Evolutionary conservation across 2,888 invertebrate species (phyloP).

Genomic region (Eupithecia insigniata): DNA sequence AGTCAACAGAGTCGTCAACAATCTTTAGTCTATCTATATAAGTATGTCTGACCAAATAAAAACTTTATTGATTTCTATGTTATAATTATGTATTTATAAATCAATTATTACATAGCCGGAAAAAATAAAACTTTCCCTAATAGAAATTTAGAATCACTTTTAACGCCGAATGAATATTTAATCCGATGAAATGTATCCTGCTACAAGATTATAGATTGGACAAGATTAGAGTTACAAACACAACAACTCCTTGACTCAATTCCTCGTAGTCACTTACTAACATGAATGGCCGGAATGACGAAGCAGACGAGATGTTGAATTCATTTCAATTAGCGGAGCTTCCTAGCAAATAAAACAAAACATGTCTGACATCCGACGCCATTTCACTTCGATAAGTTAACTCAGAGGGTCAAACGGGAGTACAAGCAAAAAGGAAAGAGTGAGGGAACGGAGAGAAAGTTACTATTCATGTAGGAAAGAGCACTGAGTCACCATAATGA

Average conservation of each 20-base stretch:
- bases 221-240: constrained; percentile 19
- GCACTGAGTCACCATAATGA: constrained; percentile 2
- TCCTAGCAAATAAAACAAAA: constrained; percentile 63
- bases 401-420: constrained; percentile 61
- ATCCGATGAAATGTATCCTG: constrained; percentile 14
- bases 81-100: neutral
- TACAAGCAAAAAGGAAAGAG: constrained; percentile 66
- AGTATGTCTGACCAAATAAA: neutral
- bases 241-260: constrained; percentile 16
- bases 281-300: constrained; percentile 48
- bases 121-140: constrained; percentile 32
- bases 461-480: constrained; percentile 17
- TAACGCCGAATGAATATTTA: constrained; percentile 27
- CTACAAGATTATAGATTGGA: constrained; percentile 6
- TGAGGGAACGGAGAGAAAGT: constrained; percentile 63
- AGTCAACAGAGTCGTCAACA: constrained; percentile 9
- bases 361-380: constrained; percentile 55
- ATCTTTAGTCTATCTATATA: neutral
- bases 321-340: constrained; percentile 63
- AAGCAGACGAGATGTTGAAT: constrained; percentile 54
- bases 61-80: neutral
- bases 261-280: constrained; percentile 41
- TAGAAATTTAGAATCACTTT: constrained; percentile 29
- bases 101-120: neutral
- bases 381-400: constrained; percentile 61